Percentiles rank a stretch among this genome's conserved stretches.
Conservation (phyloP, 2,888 invertebrate genomes). For the Patella ulyssiponensis region DNA sequence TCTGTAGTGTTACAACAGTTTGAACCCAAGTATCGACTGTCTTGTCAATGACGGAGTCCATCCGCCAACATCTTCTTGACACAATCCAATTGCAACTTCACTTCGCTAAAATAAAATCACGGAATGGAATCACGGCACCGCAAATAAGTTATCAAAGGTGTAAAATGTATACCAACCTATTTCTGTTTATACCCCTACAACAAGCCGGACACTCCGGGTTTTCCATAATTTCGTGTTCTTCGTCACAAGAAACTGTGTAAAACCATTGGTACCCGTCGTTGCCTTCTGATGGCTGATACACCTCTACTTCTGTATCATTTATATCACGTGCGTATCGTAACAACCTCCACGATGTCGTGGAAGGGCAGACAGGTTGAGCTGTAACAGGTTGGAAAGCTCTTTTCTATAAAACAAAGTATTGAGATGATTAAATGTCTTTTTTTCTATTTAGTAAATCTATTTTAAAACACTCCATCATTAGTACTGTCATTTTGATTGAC, state of each 20-base stretch:
- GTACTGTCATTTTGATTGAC: no score
- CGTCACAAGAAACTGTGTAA: constrained; percentile 61
- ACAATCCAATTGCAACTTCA: no score
- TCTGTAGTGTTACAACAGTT: no score
- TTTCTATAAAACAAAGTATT: constrained; percentile 33
- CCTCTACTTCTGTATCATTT: constrained; percentile 59
- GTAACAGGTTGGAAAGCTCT: constrained; percentile 40
- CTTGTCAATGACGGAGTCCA: no score
- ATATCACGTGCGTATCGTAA: constrained; percentile 56
- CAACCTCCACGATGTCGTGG: constrained; percentile 55
- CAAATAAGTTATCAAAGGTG: no score
- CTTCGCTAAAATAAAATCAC: no score
- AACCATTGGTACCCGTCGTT: constrained; percentile 61
- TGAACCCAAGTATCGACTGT: no score
- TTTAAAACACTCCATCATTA: no score
- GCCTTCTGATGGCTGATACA: constrained; percentile 54
- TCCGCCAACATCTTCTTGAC: no score
- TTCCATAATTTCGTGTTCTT: constrained; percentile 25
- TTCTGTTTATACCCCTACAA: constrained; percentile 57
- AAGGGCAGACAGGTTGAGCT: constrained; percentile 59
- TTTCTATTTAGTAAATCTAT: no score
- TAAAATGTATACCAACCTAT: constrained; percentile 39
- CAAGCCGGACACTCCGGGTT: constrained; percentile 47
- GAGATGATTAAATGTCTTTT: neutral
- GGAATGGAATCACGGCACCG: no score